A percentile compares a stretch with the other conserved stretches of the same genome.
Evolutionary conservation across 2,797 vertebrate genomes (phyloP).

Genomic region (Pogonophryne albipinna): DNA sequence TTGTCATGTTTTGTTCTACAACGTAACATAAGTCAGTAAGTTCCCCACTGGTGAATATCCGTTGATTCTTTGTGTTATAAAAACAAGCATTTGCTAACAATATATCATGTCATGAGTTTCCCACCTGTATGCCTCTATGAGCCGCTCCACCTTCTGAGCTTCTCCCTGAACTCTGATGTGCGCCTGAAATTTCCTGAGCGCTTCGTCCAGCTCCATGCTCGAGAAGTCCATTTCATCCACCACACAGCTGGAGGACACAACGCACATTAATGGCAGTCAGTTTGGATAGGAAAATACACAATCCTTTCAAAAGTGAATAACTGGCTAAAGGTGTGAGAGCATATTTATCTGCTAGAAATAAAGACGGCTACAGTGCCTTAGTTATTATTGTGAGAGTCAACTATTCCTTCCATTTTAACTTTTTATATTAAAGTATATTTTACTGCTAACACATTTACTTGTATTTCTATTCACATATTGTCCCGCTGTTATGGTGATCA

Average conservation of each 20-base stretch:
- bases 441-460: background rate
- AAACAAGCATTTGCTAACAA: too few species aligned
- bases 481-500: background rate
- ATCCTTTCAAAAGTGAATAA: background rate
- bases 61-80: too few species aligned
- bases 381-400: too few species aligned
- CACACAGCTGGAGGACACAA: constrained; percentile 88
- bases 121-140: constrained; percentile 97
- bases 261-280: background rate
- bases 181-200: constrained; percentile 97
- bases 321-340: background rate
- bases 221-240: constrained; percentile 99
- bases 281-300: background rate
- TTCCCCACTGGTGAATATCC: too few species aligned
- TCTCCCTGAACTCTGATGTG: constrained; percentile 98
- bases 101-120: background rate
- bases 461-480: background rate
- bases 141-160: constrained; percentile 96
- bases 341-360: background rate
- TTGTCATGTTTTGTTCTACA: too few species aligned
- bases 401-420: background rate
- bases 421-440: background rate
- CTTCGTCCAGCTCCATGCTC: constrained; percentile 95
- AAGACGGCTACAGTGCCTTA: background rate
- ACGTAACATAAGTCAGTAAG: too few species aligned